Percentiles rank a stretch among this genome's conserved stretches.
phyloP scores from a whole-genome alignment of 2,113 vertebrate species.

The Pachypanchax playfairii region DNA sequence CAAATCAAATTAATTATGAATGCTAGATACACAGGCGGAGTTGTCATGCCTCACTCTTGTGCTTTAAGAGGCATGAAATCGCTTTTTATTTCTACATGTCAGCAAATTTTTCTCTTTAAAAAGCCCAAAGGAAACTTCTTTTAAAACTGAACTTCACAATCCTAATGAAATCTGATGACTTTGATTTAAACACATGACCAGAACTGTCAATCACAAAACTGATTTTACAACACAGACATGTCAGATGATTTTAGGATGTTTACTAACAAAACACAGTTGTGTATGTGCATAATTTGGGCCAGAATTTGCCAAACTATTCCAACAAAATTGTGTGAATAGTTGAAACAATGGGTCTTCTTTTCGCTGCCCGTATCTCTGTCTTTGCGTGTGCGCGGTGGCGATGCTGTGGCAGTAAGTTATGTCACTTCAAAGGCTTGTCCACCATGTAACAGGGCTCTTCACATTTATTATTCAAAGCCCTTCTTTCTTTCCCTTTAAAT shows the following conservation, averaged over 20 bases:
- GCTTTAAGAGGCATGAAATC: slow-evolving; percentile 73
- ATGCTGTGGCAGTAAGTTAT: slow-evolving; percentile 70
- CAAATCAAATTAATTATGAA: slow-evolving; percentile 73
- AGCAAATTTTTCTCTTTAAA: slow-evolving; percentile 41
- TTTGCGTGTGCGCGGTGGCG: slow-evolving; percentile 56
- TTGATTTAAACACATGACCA: slow-evolving; percentile 37
- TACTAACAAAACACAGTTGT: background rate
- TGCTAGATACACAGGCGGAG: slow-evolving; percentile 52
- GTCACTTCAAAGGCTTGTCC: slow-evolving; percentile 77
- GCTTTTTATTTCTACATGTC: slow-evolving; percentile 69
- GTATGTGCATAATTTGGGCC: background rate
- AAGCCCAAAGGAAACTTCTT: slow-evolving; percentile 35
- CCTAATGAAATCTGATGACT: slow-evolving; percentile 28
- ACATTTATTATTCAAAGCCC: slow-evolving; percentile 77
- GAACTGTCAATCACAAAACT: slow-evolving; percentile 5
- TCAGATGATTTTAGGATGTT: slow-evolving; percentile 33
- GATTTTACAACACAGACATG: no score
- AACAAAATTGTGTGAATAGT: slow-evolving; percentile 21
- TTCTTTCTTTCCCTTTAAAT: slow-evolving; percentile 72
- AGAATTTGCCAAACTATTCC: slow-evolving; percentile 33
- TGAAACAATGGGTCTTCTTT: slow-evolving; percentile 43
- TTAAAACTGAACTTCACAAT: slow-evolving; percentile 41
- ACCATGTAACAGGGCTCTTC: slow-evolving; percentile 70
- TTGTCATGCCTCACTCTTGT: slow-evolving; percentile 69
- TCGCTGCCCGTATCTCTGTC: slow-evolving; percentile 50